Base-by-base conservation (phyloP, 1,140 invertebrate genomes). In the Diorhabda elongata region DNA sequence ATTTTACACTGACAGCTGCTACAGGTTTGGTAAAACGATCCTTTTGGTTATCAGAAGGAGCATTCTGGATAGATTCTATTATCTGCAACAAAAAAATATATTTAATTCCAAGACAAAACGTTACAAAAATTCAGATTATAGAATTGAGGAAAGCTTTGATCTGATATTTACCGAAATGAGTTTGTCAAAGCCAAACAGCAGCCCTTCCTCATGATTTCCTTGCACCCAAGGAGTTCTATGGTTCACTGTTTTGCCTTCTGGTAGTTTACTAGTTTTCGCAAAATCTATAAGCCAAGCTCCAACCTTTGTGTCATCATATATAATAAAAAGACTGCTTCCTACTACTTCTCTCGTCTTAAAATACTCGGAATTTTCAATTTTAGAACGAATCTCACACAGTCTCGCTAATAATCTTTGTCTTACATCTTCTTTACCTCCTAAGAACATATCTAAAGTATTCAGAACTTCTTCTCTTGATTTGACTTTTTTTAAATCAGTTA, bases 211-310 rank as follows among this genome's bases (percentile, higher is more conserved):
- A 74, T 96, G 92, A 78, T 98, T 98, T 8, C 96, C 96, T 72
- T 93, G 89, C 56, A 86, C 78, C 96, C 96, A 98, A 43, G 85
- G 81, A 8, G 81, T 83, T 60, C 92, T 85, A 79, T 98, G 96
- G 64, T 89, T 88, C 3, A 97, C 85, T 62, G 79, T 84, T 8
- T 88, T 74, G 8, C 88, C 88, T 44, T 89, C 84, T 1, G 94
- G 92, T 44, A 97, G 82, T 60, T 86, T 84, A 9, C 89, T 84
- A 0, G 94, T 96, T 78, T 98, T 98, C 9, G 94, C 96, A 83
- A 98, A 98, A 79, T 98, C 97, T 67, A 98, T 98, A 69, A 98
- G 85, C 96, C 96, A 98, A 3, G 92, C 92, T 63, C 93, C 93
- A 3, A 94, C 91, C 72, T 90, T 89, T 64, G 88, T 87, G 69